phyloP scores from a whole-genome alignment of 2,888 invertebrate species.

The Macropis europaea region DNA sequence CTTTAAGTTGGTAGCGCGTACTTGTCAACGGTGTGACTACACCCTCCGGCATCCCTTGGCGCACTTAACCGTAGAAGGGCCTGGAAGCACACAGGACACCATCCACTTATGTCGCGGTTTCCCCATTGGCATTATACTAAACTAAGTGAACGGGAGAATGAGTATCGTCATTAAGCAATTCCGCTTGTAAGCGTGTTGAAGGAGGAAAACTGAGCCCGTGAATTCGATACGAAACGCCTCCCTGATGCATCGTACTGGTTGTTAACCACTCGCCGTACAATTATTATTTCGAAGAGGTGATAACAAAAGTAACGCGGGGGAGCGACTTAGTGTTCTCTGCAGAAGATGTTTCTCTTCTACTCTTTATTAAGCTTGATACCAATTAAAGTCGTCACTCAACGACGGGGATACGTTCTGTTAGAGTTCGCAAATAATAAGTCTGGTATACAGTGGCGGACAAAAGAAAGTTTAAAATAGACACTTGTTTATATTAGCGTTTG shows the following conservation, averaged over 20 bases:
- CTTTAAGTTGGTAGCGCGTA: slow-evolving; percentile 42
- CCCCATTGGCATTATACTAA: slow-evolving; percentile 66
- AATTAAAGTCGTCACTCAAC: too few species aligned
- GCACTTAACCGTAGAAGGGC: slow-evolving; percentile 70
- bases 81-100: slow-evolving; percentile 67
- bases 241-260: not conserved
- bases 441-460: too few species aligned
- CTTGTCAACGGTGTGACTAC: slow-evolving; percentile 58
- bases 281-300: slow-evolving; percentile 21
- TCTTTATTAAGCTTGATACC: too few species aligned
- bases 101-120: slow-evolving; percentile 72
- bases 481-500: too few species aligned
- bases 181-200: slow-evolving; percentile 58
- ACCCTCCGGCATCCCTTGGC: slow-evolving; percentile 64
- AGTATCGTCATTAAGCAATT: slow-evolving; percentile 72
- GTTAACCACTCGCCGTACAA: slow-evolving; percentile 19
- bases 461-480: too few species aligned
- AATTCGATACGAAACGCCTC: slow-evolving; percentile 36
- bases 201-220: slow-evolving; percentile 44
- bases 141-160: slow-evolving; percentile 72
- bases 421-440: too few species aligned
- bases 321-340: too few species aligned
- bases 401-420: too few species aligned
- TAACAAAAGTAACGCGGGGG: too few species aligned
- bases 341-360: too few species aligned